Percentiles rank a stretch among this genome's conserved stretches.
Evolutionary conservation across 2,888 invertebrate species (phyloP).

Genomic region (Monochamus alternatus): DNA sequence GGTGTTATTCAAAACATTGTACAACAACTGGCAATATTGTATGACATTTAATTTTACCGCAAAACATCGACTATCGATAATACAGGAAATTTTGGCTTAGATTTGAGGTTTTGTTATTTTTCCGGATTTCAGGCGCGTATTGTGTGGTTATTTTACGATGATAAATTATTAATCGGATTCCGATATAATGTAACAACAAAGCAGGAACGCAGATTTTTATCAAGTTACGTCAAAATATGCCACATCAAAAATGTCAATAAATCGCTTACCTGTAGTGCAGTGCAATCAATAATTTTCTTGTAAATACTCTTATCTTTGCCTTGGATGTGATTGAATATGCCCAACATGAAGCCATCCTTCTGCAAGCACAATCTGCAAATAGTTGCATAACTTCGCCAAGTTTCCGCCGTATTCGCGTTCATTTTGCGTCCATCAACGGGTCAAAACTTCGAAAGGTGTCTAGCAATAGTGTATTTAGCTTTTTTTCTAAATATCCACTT

Average conservation of each 20-base stretch:
- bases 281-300: conserved; percentile 71
- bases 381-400: conserved; percentile 76
- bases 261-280: conserved; percentile 68
- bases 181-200: conserved; percentile 1
- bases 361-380: conserved; percentile 80
- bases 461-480: conserved; percentile 23
- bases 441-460: conserved; percentile 25
- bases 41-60: conserved; percentile 36
- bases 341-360: conserved; percentile 76
- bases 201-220: background rate
- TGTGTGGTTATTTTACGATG: conserved; percentile 25
- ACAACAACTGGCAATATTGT: conserved; percentile 9
- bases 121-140: background rate
- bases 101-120: conserved; percentile 22
- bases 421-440: conserved; percentile 25
- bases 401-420: conserved; percentile 57
- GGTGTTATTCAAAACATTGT: background rate
- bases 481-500: conserved; percentile 47
- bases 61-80: conserved; percentile 30
- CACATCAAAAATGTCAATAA: conserved; percentile 29
- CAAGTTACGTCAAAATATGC: conserved; percentile 10
- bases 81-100: conserved; percentile 20
- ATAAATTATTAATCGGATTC: background rate
- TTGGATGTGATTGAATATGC: conserved; percentile 76
- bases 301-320: conserved; percentile 70